Evolutionary conservation across 2,797 vertebrate species (phyloP), one percentile per base, ranked within the genome.

Genomic region (Vespertilio murinus): DNA sequence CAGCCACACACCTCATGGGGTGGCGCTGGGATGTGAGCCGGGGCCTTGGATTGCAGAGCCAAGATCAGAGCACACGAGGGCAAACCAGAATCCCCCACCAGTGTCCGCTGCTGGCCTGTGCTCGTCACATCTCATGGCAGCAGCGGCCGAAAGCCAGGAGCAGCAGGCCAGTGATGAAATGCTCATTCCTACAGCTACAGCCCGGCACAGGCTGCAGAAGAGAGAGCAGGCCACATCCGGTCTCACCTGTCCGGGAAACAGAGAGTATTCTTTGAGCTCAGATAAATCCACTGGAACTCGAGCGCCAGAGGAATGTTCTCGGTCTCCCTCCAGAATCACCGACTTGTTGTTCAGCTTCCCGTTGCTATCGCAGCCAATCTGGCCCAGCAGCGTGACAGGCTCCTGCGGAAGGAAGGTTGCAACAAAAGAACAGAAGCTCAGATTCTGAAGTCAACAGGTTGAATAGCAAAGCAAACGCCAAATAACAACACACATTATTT

Each of bases 221-320:
- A 18, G 35, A 77, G 1, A 16, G 56, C 45, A 33, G 0, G 0
- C 7, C 0, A 0, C 23, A 8, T 0, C 47, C 28, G 2, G 6
- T 8, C 97, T 98, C 93, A 99, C 99, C 99, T 99, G 99, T n/a
- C 99, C 99, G 0, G 99, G 99, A 96, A 99, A 99, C 14, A 99
- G 98, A 0, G 99, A 99, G 94, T 98, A 99, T 79, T 99, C 99
- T 56, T 95, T 97, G 1, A 99, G 98, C 87, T 99, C 99, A 0
- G 99, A 99, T 0, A 99, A 96, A 91, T 99, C 99, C 13, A 99
- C 98, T 0, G 99, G 98, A n/a, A 99, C 97, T 47, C 98, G 98
- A 6, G 98, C 98, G 0, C 99, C 99, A 0, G 74, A 95, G 0
- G 98, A 98, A 52, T 99, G 98, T 8, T 99, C 99, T 28, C 97